Evolutionary conservation across 2,888 invertebrate species (phyloP).

Genomic region (Eupithecia subfuscata): DNA sequence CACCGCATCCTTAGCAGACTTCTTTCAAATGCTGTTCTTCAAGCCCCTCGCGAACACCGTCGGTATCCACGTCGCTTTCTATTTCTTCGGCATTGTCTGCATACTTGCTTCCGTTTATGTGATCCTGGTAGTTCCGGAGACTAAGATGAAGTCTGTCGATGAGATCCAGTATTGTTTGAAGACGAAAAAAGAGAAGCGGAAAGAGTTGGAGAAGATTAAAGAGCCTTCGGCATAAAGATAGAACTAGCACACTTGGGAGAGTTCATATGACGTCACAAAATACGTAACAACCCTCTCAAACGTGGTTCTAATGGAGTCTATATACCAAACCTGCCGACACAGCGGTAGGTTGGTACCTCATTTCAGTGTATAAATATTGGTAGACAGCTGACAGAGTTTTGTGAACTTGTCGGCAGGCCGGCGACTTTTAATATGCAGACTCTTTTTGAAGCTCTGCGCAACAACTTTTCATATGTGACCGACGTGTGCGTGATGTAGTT

Average conservation of each 20-base stretch:
- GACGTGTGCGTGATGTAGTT: not conserved
- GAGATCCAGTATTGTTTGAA: constrained; percentile 66
- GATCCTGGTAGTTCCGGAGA: constrained; percentile 64
- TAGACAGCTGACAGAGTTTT: not conserved
- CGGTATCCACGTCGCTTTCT: constrained; percentile 66
- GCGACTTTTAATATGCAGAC: not conserved
- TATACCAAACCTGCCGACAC: not conserved
- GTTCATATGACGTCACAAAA: not conserved
- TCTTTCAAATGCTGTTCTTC: constrained; percentile 68
- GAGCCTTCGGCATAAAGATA: constrained; percentile 22
- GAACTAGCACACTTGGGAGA: not conserved
- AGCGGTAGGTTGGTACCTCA: too few species aligned
- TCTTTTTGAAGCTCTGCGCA: not conserved
- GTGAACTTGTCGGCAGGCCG: not conserved
- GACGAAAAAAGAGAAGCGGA: constrained; percentile 62
- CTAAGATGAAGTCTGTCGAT: constrained; percentile 59
- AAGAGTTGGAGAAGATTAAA: constrained; percentile 36
- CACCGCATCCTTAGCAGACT: constrained; percentile 42
- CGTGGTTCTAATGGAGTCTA: not conserved
- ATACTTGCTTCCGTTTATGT: constrained; percentile 59
- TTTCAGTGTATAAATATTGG: not conserved
- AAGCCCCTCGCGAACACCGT: constrained; percentile 62
- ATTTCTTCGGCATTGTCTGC: constrained; percentile 64
- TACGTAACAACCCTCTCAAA: not conserved
- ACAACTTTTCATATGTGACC: not conserved